Evolutionary conservation across 2,888 invertebrate genomes (phyloP).

Genomic region (Rhamphomyia laevipes): DNA sequence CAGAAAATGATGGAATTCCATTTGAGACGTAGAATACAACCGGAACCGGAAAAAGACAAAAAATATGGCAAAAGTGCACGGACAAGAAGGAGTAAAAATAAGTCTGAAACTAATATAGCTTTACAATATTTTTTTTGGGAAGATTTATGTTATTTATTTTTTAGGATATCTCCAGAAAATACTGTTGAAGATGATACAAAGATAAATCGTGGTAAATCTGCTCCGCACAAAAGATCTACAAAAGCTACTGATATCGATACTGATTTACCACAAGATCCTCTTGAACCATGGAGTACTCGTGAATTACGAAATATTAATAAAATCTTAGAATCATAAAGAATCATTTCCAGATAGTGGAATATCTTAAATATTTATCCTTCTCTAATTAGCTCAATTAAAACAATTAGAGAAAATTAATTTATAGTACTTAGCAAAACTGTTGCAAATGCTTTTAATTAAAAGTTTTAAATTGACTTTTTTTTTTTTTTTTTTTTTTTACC

Average conservation of each 20-base stretch:
- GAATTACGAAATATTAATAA: conserved; percentile 59
- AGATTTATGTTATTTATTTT: not conserved
- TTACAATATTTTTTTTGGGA: not conserved
- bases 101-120: conserved; percentile 1
- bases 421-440: too few relatives aligned
- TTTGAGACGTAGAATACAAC: conserved; percentile 29
- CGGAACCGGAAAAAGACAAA: conserved; percentile 27
- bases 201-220: conserved; percentile 25
- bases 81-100: conserved; percentile 30
- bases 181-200: conserved; percentile 25
- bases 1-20: conserved; percentile 36
- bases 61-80: conserved; percentile 30
- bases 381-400: too few relatives aligned
- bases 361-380: too few relatives aligned
- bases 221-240: conserved; percentile 17
- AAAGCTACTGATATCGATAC: conserved; percentile 1
- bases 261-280: conserved; percentile 47
- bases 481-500: too few relatives aligned
- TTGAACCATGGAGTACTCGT: conserved; percentile 63
- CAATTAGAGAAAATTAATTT: too few relatives aligned
- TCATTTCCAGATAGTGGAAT: too few relatives aligned
- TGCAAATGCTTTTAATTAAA: too few relatives aligned
- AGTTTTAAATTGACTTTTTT: too few relatives aligned
- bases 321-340: conserved; percentile 47
- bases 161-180: conserved; percentile 30